Evolutionary conservation across 64 coral and sea anemone species (phyloP).

Genomic region (Hydrozoanthus tunicans): DNA sequence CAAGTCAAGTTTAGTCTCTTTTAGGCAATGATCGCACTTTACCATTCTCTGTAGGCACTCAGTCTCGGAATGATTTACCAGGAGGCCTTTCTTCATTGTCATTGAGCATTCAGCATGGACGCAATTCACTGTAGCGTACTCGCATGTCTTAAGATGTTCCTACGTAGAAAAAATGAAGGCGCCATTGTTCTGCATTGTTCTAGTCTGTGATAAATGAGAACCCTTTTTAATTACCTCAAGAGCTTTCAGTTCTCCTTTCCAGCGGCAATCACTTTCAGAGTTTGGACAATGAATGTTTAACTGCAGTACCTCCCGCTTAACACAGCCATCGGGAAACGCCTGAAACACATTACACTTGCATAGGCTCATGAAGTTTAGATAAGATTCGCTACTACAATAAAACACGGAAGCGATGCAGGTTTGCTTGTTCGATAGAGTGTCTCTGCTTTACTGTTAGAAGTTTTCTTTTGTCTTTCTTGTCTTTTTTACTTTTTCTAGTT

Average conservation of each 20-base stretch:
- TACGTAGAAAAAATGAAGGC: background rate
- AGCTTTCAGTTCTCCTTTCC: constrained; percentile 10
- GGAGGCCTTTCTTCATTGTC: background rate
- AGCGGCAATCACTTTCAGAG: background rate
- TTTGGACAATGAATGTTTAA: background rate
- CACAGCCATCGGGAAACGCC: constrained; percentile 13
- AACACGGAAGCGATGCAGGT: background rate
- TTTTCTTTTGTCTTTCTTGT: too few relatives aligned
- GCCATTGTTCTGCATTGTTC: background rate
- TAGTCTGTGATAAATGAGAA: too few relatives aligned
- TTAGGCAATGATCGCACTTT: background rate
- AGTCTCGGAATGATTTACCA: background rate
- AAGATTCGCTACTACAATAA: background rate
- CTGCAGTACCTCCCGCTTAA: background rate
- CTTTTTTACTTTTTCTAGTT: too few relatives aligned
- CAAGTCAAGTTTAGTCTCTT: background rate
- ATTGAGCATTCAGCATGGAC: background rate
- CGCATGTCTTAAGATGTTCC: constrained; percentile 12
- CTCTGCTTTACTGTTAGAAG: too few relatives aligned
- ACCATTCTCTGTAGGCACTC: background rate
- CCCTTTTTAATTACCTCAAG: background rate
- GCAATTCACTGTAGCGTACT: background rate
- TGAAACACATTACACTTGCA: background rate
- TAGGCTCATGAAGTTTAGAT: background rate
- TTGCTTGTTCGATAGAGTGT: background rate